Conservation (phyloP, 2,888 invertebrate genomes). For the Melinopterus prodromus region DNA sequence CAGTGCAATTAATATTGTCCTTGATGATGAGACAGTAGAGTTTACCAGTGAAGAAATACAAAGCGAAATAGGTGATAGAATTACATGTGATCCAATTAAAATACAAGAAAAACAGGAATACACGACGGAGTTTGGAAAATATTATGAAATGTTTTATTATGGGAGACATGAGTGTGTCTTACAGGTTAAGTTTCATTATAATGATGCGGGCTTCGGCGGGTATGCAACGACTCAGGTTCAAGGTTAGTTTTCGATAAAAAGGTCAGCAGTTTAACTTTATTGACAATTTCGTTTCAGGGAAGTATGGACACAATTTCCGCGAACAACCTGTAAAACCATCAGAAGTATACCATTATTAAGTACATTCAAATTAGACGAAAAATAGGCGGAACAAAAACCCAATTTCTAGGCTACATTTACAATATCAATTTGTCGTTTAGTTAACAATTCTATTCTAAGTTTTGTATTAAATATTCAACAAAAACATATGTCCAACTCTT, state of each 20-base stretch:
- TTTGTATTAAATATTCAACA: too few species aligned
- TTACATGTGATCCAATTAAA: neutral
- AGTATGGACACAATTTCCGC: neutral
- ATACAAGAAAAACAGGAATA: neutral
- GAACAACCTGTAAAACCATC: neutral
- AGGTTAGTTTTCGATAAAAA: too few species aligned
- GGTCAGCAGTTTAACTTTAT: neutral
- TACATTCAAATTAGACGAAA: too few species aligned
- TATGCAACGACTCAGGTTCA: too few species aligned
- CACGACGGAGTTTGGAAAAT: neutral
- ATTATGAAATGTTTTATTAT: neutral
- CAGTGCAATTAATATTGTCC: neutral
- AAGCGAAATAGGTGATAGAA: neutral
- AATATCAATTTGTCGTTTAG: too few species aligned
- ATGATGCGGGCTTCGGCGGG: neutral
- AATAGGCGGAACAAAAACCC: too few species aligned
- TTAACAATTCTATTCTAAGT: too few species aligned
- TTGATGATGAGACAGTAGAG: neutral
- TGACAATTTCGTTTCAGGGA: neutral
- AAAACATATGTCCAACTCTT: too few species aligned
- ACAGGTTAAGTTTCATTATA: neutral
- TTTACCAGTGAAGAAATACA: neutral
- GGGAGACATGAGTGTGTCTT: neutral
- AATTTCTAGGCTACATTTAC: too few species aligned
- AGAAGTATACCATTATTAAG: neutral